These are phyloP conservation scores for Margaritifera margaritifera DNA, from an alignment of 2,888 invertebrate species.

Conservation along the genomic window DNA sequence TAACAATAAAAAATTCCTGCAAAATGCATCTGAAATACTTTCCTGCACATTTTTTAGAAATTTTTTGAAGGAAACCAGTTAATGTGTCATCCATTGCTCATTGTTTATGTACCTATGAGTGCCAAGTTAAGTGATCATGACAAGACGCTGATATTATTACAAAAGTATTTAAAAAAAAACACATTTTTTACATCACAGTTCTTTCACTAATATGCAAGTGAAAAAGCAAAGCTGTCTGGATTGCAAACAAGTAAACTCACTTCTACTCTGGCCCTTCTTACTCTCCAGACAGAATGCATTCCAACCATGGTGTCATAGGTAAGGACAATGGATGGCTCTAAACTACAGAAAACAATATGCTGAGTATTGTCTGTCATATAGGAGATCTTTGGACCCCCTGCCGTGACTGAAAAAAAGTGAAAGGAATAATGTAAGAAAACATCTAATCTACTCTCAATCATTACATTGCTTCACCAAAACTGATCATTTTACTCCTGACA, in stretches of 20 bases:
- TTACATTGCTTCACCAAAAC: too few species aligned
- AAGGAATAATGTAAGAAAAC: neutral
- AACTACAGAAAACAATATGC: constrained; percentile 84
- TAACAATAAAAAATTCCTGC: too few species aligned
- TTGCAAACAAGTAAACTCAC: constrained; percentile 73
- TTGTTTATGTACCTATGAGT: too few species aligned
- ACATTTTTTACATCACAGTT: neutral
- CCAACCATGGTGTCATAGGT: constrained; percentile 85
- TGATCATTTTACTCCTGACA: too few species aligned
- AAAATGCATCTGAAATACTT: too few species aligned
- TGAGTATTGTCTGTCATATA: constrained; percentile 76
- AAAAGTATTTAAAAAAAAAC: too few species aligned
- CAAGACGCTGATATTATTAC: too few species aligned
- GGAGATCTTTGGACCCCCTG: constrained; percentile 51
- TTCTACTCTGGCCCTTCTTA: constrained; percentile 83
- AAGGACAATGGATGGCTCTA: constrained; percentile 86
- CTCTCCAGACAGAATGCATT: constrained; percentile 86
- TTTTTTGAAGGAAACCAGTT: too few species aligned
- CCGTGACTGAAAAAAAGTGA: constrained; percentile 23
- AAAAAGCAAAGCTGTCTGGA: neutral
- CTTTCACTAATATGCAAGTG: neutral
- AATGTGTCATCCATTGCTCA: too few species aligned
- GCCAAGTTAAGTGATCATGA: too few species aligned
- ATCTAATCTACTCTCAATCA: neutral
- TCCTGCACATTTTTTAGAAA: too few species aligned